Base-by-base conservation (phyloP, 2,797 vertebrate species). In the Acipenser oxyrinchus region DNA sequence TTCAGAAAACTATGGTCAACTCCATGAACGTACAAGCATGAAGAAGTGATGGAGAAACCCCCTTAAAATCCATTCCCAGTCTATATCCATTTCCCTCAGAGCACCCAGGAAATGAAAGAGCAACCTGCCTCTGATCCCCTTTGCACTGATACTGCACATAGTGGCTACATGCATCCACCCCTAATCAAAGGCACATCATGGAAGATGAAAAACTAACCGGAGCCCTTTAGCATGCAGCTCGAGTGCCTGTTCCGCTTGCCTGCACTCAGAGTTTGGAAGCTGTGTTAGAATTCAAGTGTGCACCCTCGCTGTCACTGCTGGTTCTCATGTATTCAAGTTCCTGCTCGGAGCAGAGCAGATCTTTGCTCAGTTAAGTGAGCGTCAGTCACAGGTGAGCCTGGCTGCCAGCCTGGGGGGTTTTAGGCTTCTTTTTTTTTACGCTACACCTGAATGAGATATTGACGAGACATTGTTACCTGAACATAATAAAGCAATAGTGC, bases 401-500 rank as follows among this genome's bases (percentile, higher is more conserved):
- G 83, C 86, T 81, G 75, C 72, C 12, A 69, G 82, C 82, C 85
- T 73, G 67, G 71, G 74, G 73, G 73, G 73, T 80, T 76, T 81
- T 84, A 77, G 81, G 73, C 73, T 79, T 72, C 12, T 68, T 62
- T 52, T 61, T 61, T 72, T 79, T 83, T 4, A 0, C 79, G 85
- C 88, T 81, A 87, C 86, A 91, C 90, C 88, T 90, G 90, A 93
- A 85, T 88, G 87, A 93, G 88, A 87, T 91, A 93, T 87, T 88
- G 92, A 91, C 51, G 71, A 83, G 83, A 84, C 83, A 72, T 65
- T 66, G 79, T 79, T 82, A 70, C 73, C 79, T 70, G 78, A 82
- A 75, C 69, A 68, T 68, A 77, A 72, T 71, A 0, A 2, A 76
- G 75, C 72, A 79, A 72, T 66, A 23, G 59, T 69, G 70, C 69